Evolutionary conservation across 2,113 vertebrate genomes (phyloP), one percentile per base, ranked within the genome.

Genomic region (Laterallus jamaicensis): DNA sequence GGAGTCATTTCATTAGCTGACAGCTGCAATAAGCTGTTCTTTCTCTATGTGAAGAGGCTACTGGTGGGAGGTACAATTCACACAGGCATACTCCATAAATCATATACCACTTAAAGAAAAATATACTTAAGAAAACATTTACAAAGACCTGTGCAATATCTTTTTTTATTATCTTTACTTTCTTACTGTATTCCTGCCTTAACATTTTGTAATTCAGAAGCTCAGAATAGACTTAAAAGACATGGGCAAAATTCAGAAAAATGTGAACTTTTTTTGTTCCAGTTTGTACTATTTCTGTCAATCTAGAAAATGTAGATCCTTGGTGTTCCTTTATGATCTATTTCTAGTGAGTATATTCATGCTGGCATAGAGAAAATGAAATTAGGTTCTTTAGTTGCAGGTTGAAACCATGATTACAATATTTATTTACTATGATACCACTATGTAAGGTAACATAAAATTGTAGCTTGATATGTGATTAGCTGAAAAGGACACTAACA

Each of bases 1-100:
- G 88, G 90, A 95, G 86, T 76, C 88, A 69, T 88, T 93, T 95
- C 85, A 93, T 88, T 94, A 96, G 82, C 68, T 95, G 92, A 92
- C 90, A 95, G 92, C 88, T 95, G 80, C 73, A 96, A 92, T 92
- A 94, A 90, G 69, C 82, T 93, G 42, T 4, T 94, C 54, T 76
- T 83, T 93, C 73, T 96, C 80, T 75, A 11, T 58, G 58, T 59
- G 69, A 70, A 87, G 83, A 92, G 87, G 83, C 83, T 91, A 92
- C 96, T 91, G 78, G 88, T 95, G 86, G 77, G 93, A 93, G 90
- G 91, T 82, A 87, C 58, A 76, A 82, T 58, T 84, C 88, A 92
- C 80, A 73, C 80, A 92, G 77, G 62, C 92, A 94, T 54, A 66
- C 5, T 31, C 44, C 47, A 89, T 94, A 92, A 96, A 95, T 93